Evolutionary conservation across 64 coral and sea anemone species (phyloP).

Genomic region (Astreopora myriophthalma): DNA sequence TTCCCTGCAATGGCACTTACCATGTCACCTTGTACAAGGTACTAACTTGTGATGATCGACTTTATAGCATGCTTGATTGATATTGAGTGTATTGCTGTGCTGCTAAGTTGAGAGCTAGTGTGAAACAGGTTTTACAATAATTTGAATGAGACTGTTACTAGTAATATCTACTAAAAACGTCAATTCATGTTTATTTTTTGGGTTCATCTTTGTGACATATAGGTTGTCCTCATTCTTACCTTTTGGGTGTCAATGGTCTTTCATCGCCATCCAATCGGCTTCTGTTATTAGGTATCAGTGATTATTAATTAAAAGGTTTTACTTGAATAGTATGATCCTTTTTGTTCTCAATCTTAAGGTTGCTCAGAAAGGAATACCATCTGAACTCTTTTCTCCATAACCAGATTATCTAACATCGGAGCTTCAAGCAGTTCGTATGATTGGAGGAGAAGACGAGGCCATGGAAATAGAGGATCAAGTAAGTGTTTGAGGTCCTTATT

Average conservation of each 20-base stretch:
- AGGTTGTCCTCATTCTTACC: constrained; percentile 87
- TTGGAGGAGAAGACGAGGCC: constrained; percentile 78
- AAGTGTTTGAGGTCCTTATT: no score
- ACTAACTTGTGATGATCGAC: no score
- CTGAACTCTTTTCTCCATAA: background rate
- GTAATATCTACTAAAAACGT: no score
- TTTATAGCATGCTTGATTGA: no score
- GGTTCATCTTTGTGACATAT: background rate
- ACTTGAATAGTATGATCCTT: background rate
- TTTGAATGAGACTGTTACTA: no score
- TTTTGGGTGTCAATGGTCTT: constrained; percentile 77
- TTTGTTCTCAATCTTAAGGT: background rate
- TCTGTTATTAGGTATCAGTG: constrained; percentile 77
- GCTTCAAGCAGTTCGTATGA: constrained; percentile 89
- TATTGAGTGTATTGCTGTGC: no score
- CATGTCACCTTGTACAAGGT: no score
- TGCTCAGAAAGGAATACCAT: background rate
- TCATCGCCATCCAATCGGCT: constrained; percentile 50
- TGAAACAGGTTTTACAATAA: no score
- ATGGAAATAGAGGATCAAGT: constrained; percentile 96
- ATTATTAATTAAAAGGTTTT: background rate
- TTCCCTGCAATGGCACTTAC: no score
- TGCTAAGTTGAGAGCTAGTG: no score
- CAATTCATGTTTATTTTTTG: background rate
- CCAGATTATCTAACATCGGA: constrained; percentile 95